A percentile compares a stretch with the other conserved stretches of the same genome.
Evolutionary conservation across 2,113 vertebrate genomes (phyloP).

Genomic region (Paedocypris sp.): DNA sequence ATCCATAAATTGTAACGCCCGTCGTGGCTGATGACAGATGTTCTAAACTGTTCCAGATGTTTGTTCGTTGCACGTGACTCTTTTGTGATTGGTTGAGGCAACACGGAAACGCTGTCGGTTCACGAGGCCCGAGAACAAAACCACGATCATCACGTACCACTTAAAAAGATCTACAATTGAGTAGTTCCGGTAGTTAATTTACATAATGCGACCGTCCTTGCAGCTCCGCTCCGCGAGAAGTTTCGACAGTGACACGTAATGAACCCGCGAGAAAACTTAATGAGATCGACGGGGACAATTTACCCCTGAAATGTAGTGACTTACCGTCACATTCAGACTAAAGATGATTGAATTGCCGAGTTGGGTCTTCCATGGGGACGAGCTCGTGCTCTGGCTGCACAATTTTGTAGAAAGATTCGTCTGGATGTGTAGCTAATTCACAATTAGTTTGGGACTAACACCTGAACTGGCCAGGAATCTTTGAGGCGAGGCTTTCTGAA

Average conservation of each 20-base stretch:
- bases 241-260: not conserved
- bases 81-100: too few relatives aligned
- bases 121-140: too few relatives aligned
- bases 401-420: not conserved
- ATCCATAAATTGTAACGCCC: too few relatives aligned
- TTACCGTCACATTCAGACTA: not conserved
- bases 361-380: not conserved
- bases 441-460: not conserved
- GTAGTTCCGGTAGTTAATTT: not conserved
- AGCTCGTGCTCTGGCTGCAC: not conserved
- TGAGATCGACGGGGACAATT: constrained; percentile 1
- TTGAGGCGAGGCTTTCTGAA: too few relatives aligned
- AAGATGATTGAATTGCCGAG: not conserved
- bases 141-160: too few relatives aligned
- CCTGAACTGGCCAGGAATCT: too few relatives aligned
- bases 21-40: too few relatives aligned
- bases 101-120: too few relatives aligned
- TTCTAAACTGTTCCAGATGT: too few relatives aligned
- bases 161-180: too few relatives aligned
- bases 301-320: not conserved
- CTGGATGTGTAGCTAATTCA: not conserved
- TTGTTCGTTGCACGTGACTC: too few relatives aligned
- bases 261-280: not conserved
- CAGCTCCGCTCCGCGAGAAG: not conserved
- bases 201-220: constrained; percentile 13